These are phyloP conservation scores for Sylvia atricapilla DNA, from an alignment of 2,113 vertebrate genomes.

Conservation along the genomic window DNA sequence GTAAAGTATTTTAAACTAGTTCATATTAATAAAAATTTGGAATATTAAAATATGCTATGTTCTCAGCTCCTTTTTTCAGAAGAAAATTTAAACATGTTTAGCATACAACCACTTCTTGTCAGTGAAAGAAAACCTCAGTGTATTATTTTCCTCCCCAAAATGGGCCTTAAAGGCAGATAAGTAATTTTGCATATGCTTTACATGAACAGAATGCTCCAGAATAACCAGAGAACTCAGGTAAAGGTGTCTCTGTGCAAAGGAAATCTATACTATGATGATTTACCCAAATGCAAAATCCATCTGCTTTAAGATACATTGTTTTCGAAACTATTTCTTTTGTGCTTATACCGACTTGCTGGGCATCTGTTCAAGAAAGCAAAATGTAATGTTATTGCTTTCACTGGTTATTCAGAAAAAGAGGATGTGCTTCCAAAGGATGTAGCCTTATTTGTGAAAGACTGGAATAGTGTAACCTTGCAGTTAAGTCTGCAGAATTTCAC, in stretches of 20 bases:
- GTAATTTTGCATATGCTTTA: slow-evolving; percentile 17
- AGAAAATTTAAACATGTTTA: background rate
- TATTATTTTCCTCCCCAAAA: background rate
- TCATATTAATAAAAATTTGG: background rate
- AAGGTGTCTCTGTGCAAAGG: slow-evolving; percentile 8
- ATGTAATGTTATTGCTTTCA: background rate
- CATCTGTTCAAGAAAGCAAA: slow-evolving; percentile 8
- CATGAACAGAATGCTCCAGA: background rate
- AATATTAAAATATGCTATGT: background rate
- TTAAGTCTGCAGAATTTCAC: background rate
- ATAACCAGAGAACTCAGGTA: background rate
- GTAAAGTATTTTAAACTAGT: background rate
- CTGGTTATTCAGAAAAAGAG: background rate
- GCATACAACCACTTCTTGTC: background rate
- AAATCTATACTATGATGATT: background rate
- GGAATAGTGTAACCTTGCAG: background rate
- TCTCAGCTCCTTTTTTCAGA: background rate
- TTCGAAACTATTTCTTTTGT: background rate
- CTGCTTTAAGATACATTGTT: background rate
- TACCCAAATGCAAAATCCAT: background rate
- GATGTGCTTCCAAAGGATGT: background rate
- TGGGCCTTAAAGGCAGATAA: background rate
- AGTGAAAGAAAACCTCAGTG: background rate
- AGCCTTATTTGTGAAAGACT: background rate
- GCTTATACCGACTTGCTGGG: background rate